A percentile compares a stretch with the other conserved stretches of the same genome.
Conservation (phyloP, 2,888 invertebrate genomes). For the Cerastoderma edule region DNA sequence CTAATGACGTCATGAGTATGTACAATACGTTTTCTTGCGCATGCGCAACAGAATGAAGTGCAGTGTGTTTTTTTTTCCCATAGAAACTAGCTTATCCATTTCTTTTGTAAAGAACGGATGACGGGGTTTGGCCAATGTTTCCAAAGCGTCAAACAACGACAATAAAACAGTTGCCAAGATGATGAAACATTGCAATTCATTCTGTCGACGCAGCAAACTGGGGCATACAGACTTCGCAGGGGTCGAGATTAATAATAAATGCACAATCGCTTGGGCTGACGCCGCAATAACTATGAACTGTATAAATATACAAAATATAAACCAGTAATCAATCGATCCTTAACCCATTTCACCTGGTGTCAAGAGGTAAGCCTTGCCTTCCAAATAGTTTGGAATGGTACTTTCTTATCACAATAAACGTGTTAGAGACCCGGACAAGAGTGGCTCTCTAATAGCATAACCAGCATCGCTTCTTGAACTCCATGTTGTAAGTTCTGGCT, state of each 20-base stretch:
- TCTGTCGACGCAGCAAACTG: neutral
- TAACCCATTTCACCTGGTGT: neutral
- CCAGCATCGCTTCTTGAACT: too few species aligned
- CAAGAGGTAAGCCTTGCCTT: neutral
- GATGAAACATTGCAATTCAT: neutral
- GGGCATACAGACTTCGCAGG: neutral
- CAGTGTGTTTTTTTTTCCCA: neutral
- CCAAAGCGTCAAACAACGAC: too few species aligned
- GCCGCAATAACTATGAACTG: conserved; percentile 2
- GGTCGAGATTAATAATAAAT: neutral
- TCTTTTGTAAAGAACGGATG: too few species aligned
- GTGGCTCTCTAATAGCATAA: too few species aligned
- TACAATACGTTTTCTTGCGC: conserved; percentile 19
- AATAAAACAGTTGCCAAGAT: too few species aligned
- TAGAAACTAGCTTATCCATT: too few species aligned
- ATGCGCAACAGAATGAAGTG: conserved; percentile 9
- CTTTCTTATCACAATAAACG: conserved; percentile 4
- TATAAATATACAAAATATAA: conserved; percentile 20
- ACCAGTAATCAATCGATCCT: neutral
- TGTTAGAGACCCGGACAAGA: too few species aligned
- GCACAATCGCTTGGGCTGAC: conserved; percentile 13
- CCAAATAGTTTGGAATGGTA: neutral
- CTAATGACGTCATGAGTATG: conserved; percentile 26
- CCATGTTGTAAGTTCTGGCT: too few species aligned
- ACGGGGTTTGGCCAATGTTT: too few species aligned